Evolutionary conservation across 2,888 invertebrate species (phyloP).

Genomic region (Ormyrus thymus): DNA sequence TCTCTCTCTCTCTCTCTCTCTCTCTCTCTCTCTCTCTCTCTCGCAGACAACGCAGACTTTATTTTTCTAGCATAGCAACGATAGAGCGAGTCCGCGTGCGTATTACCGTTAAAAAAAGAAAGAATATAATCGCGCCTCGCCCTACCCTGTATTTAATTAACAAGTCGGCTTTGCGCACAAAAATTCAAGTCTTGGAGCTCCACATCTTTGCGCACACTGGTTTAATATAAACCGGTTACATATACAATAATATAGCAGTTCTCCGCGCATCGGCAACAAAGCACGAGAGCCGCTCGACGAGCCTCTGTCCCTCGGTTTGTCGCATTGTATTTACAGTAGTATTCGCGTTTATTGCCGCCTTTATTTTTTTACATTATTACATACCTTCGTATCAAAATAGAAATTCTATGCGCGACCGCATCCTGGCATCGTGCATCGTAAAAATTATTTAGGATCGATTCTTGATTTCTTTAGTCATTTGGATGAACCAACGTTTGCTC

Average conservation of each 20-base stretch:
- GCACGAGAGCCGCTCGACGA: neutral
- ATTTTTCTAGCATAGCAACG: conserved; percentile 19
- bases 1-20: neutral
- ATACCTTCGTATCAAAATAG: conserved; percentile 51
- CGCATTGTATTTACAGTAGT: conserved; percentile 4
- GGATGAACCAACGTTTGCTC: conserved; percentile 3
- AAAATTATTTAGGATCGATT: conserved; percentile 16
- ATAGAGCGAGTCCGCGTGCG: conserved; percentile 2
- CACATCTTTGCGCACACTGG: conserved; percentile 54
- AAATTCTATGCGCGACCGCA: neutral
- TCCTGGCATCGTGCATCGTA: neutral
- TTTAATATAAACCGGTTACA: conserved; percentile 67
- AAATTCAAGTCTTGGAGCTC: conserved; percentile 5
- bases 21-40: no score
- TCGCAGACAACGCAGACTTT: conserved; percentile 4
- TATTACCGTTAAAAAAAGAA: neutral
- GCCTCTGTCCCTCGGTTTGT: neutral
- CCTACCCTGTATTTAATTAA: conserved; percentile 1
- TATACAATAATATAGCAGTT: conserved; percentile 24
- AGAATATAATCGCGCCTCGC: neutral
- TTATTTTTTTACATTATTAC: conserved; percentile 29
- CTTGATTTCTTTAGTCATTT: neutral
- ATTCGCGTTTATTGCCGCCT: conserved; percentile 1
- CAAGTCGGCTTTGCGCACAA: conserved; percentile 2
- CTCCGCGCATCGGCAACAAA: neutral